Conservation (phyloP, 2,113 vertebrate species). For the Gallinago paraguaiae region DNA sequence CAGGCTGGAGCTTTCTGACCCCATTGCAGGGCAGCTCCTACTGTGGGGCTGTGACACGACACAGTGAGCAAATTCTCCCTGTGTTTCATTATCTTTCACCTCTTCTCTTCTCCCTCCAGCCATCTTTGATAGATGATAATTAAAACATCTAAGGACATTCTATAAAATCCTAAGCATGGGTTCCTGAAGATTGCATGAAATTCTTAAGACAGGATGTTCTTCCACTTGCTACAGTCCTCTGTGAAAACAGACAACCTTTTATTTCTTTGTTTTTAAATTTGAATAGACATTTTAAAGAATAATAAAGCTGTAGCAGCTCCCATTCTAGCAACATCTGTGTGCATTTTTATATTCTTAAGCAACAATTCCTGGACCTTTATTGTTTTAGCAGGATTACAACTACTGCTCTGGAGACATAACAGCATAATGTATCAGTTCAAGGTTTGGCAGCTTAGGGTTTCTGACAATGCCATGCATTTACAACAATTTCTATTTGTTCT, state of each 20-base stretch:
- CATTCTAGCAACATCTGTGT: neutral
- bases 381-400: neutral
- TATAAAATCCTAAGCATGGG: neutral
- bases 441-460: neutral
- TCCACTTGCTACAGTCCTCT: neutral
- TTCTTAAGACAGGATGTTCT: neutral
- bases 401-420: neutral
- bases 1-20: neutral
- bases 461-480: neutral
- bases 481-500: neutral
- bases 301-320: neutral
- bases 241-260: neutral
- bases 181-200: neutral
- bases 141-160: neutral
- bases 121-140: neutral
- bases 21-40: neutral
- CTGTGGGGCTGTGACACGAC: neutral
- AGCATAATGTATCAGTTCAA: neutral
- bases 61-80: neutral
- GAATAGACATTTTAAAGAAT: neutral
- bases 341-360: neutral
- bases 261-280: neutral
- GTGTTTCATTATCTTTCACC: neutral
- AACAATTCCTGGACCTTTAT: neutral
- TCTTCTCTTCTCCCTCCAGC: neutral